Evolutionary conservation across 2,888 invertebrate species (phyloP), one percentile per base, ranked within the genome.

Genomic region (Pollenia angustigena): DNA sequence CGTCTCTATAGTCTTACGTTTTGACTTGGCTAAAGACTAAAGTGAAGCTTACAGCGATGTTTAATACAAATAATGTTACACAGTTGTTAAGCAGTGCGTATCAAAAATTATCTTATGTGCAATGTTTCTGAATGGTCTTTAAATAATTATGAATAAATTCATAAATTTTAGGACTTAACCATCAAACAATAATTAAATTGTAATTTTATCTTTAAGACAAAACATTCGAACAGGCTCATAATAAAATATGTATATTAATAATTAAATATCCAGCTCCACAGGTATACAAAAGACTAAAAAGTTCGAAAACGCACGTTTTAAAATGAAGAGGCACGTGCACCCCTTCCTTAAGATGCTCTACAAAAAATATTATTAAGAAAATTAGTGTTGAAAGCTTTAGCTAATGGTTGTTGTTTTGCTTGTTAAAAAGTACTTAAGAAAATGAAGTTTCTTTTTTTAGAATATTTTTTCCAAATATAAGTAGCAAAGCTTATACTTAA

Each of bases 331-430:
- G 44, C 85, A 79, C 85, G 82, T 85, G 85, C 32, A 62, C 54
- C 62, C 74, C 72, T 74, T 66, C 16, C 74, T 7, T 2, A 42
- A 23, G 56, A 66, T 44, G 18, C 46, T 75, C 32, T 42, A 16
- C 62, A 80, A 56, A 18, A 68, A 80, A 56, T 40, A 71, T 44
- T 71, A 11, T 42, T 14, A 78, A 81, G 54, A 48, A 87, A 84
- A 84, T 87, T 87, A 81, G 68, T 81, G 79, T 74, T 84, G 78
- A 87, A 81, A 84, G 78, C 84, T 78, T 87, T 52, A 64, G 79
- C 83, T 87, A 87, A 87, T 87, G 80, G 76, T 62, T 83, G 64
- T 76, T 78, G 64, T 76, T 78, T 71, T 23, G 69, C 75, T 80
- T 75, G 66, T 66, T 78, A 44, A n/a, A 81, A 84, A 84, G 84